A percentile compares a stretch with the other conserved stretches of the same genome.
Evolutionary conservation across 1,140 invertebrate genomes (phyloP).

Genomic region (Orius laevigatus): DNA sequence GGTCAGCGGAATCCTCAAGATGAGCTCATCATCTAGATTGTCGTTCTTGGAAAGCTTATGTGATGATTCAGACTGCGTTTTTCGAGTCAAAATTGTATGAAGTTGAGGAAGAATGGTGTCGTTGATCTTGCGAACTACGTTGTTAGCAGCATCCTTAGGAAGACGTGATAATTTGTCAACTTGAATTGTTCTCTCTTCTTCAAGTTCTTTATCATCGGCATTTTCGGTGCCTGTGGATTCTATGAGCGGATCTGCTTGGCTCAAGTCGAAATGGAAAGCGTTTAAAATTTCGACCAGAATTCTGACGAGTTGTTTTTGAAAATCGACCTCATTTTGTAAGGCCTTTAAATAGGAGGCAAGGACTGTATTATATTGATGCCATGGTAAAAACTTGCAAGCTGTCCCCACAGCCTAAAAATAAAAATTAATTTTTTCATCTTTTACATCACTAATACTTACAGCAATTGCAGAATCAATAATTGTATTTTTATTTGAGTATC

Average conservation of each 20-base stretch:
- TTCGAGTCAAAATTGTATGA: constrained; percentile 47
- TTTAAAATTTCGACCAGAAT: constrained; percentile 72
- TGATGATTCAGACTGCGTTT: constrained; percentile 48
- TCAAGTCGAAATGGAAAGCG: constrained; percentile 84
- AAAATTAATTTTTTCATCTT: not conserved
- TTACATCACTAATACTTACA: constrained; percentile 7
- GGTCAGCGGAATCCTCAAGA: constrained; percentile 78
- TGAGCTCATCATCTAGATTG: constrained; percentile 82
- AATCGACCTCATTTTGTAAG: constrained; percentile 46
- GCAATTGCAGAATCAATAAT: constrained; percentile 66
- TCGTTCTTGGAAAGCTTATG: constrained; percentile 37
- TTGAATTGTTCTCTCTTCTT: not conserved
- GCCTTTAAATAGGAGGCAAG: constrained; percentile 63
- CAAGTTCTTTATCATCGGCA: constrained; percentile 7
- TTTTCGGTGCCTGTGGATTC: not conserved
- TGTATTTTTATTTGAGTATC: constrained; percentile 54
- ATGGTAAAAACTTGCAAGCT: constrained; percentile 60
- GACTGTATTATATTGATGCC: constrained; percentile 70
- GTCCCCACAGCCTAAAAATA: constrained; percentile 42
- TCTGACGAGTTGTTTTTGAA: constrained; percentile 67
- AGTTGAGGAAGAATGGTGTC: constrained; percentile 44
- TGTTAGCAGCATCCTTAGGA: constrained; percentile 52
- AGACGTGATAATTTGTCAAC: constrained; percentile 26
- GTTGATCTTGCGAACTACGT: constrained; percentile 49
- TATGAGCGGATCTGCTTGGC: constrained; percentile 31